Evolutionary conservation across 37 sponge, comb jelly and placozoan genomes (phyloP), one percentile per base, ranked within the genome.

Genomic region (Cladorhizidae sp.): DNA sequence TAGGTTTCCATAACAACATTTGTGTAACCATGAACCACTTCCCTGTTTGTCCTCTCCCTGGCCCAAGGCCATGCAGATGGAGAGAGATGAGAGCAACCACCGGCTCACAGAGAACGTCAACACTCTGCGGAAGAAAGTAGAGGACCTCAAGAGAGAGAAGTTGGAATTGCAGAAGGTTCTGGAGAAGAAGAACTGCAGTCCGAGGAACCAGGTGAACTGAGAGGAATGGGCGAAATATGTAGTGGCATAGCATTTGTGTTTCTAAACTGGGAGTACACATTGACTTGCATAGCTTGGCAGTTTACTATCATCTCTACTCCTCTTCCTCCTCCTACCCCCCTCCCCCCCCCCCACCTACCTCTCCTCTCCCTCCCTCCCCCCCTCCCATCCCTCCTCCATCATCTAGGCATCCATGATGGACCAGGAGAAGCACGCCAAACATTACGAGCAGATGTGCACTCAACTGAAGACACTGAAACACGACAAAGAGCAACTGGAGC

Each of bases 381-480:
- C 49, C 64, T 39, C 64, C 77, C 59, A 12, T 42, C 42, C n/a
- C 42, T 42, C 28, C 26, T 40, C 42, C 29, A 45, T 11, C 79
- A 26, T 36, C 29, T 56, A 81, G 72, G 59, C 41, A 2, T 40
- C 71, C 9, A 23, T 57, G 15, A 15, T 9, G 1, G 81, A 81
- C 15, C 61, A 72, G 23, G 72, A 81, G 43, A 70, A 57, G 22
- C 55, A 69, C 0, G 70, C 70, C 12, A 70, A 81, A 43, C 37
- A 14, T 2, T 57, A 71, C 28, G 80, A 86, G 22, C 80, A 86
- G 51, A 12, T 67, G 42, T 40, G 55, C 9, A 49, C 45, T 29
- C 74, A 86, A 45, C 37, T 80, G 43, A 26, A 73, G 18, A 18
- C 21, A 29, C 31, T 86, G 50, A 62, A 86, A 45, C 69, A 71